Evolutionary conservation across 2,113 vertebrate genomes (phyloP), one percentile per base, ranked within the genome.

Genomic region (Cryptotis parvus): DNA sequence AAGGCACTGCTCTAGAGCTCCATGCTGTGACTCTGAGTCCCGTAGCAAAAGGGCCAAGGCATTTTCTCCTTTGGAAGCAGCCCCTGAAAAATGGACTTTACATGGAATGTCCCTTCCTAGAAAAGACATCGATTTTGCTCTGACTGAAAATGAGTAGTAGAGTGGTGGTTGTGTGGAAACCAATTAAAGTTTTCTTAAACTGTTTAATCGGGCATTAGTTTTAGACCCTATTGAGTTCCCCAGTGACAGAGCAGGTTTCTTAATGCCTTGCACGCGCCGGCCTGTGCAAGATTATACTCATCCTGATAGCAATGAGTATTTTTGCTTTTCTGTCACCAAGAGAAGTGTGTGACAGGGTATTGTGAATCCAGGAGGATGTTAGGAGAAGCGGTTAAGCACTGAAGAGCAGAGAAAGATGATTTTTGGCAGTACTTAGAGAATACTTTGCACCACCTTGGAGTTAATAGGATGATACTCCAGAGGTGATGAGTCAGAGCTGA

Each of bases 401-500:
- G 52, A 20, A 18, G 49, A 83, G 61, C 52, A 22, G 24, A 45
- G 58, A 79, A 84, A 69, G 52, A 29, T 39, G 18, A 39, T 39
- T 87, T n/a, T 45, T 75, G 33, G 52, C 7, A 41, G 58, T 45
- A n/a, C 39, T 1, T n/a, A 66, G 26, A 26, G 87, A 82, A n/a
- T 12, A 9, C 61, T 81, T 63, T 70, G 61, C 63, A 63, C 41
- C 33, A 41, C 83, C 61, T 82, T 16, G 1, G 52, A 66, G 45
- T 55, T 86, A 90, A 29, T 68, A 37, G 63, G 81, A 49, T n/a
- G 37, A 33, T 26, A 27, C 45, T 85, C 78, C 69, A 78, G 82
- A 65, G 29, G 29, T 1, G 18, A 69, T 90, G 92, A 95, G 39
- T 96, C 95, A 94, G 82, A 69, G 82, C 86, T 70, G 85, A 93